These are phyloP conservation scores for Hippocampus zosterae DNA, from an alignment of 2,113 vertebrate genomes.

Conservation along the genomic window DNA sequence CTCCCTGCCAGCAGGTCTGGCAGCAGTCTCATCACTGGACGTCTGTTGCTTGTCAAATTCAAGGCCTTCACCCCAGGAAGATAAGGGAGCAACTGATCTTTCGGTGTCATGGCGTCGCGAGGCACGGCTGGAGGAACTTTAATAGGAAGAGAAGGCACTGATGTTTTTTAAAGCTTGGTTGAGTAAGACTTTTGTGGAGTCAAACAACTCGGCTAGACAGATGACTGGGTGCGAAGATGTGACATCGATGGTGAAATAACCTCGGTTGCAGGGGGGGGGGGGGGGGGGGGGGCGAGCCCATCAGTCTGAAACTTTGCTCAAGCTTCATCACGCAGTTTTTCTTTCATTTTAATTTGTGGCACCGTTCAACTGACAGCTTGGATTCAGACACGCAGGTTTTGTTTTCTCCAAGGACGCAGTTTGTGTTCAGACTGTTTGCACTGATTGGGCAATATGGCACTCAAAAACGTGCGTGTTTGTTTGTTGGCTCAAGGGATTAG, in stretches of 20 bases:
- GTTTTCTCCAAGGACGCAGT: background rate
- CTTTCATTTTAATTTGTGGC: conserved; percentile 5
- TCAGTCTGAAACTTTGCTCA: conserved; percentile 5
- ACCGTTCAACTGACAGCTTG: conserved; percentile 4
- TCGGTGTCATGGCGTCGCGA: conserved; percentile 32
- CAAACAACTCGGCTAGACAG: conserved; percentile 1
- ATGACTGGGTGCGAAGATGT: background rate
- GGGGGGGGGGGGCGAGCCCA: no score
- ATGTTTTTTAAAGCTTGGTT: conserved; percentile 16
- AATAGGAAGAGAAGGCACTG: conserved; percentile 37
- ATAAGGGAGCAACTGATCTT: conserved; percentile 34
- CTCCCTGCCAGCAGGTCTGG: conserved; percentile 32
- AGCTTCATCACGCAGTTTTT: background rate
- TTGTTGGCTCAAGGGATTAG: conserved; percentile 7
- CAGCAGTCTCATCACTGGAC: conserved; percentile 43
- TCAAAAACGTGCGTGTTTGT: conserved; percentile 2
- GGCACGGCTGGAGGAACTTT: conserved; percentile 45
- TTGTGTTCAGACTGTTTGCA: conserved; percentile 10
- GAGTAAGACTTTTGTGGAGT: conserved; percentile 8
- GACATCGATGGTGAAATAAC: conserved; percentile 1
- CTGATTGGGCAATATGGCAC: conserved; percentile 16
- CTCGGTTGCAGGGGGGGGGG: conserved; percentile 5
- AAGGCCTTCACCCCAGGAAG: conserved; percentile 43
- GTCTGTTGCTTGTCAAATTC: conserved; percentile 48
- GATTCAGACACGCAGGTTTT: background rate